Base-by-base conservation (phyloP, 2,113 vertebrate species). In the Beaufortia kweichowensis region DNA sequence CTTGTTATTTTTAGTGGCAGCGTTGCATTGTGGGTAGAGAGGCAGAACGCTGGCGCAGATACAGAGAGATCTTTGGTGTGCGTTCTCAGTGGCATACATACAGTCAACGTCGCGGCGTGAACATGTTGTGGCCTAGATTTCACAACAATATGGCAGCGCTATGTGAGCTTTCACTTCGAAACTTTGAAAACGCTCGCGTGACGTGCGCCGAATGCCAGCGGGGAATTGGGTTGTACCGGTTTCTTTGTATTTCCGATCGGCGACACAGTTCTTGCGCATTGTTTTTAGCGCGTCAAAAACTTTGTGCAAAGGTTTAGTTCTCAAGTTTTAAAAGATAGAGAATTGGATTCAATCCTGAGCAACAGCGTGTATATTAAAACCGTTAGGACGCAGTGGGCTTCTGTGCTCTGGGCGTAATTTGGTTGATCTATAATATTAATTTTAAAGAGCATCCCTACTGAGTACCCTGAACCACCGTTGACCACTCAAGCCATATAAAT, bases 401-500 rank as follows among this genome's bases (percentile, higher is more conserved):
- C 79, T 71, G 69, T 50, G 75, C 62, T 57, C 74, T 76, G 67
- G 59, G 70, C 33, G 79, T 83, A 81, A 81, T 79, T 83, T 74
- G 80, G 79, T 77, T 83, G 80, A 82, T 84, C 76, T 84, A 79
- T 81, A 83, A 83, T 82, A 81, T 82, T 82, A 79, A 85, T 85
- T 85, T 81, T 81, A 78, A 80, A 86, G 80, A 80, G 76, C 82
- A 74, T 77, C 83, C 77, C 82, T 71, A 77, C 79, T 79, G 82
- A 78, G 79, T 35, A 23, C 57, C 64, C 84, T 17, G 84, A 79
- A 76, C 80, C 81, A 83, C 81, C 65, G 78, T 81, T 84, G 86
- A 83, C 86, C 82, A 84, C 83, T 86, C 82, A 85, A 82, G 84
- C 79, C 79, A 72, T 78, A 84, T 87, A 85, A 87, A 84, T 83